Conservation (phyloP, 2,113 vertebrate species). For the Xerus inauris region DNA sequence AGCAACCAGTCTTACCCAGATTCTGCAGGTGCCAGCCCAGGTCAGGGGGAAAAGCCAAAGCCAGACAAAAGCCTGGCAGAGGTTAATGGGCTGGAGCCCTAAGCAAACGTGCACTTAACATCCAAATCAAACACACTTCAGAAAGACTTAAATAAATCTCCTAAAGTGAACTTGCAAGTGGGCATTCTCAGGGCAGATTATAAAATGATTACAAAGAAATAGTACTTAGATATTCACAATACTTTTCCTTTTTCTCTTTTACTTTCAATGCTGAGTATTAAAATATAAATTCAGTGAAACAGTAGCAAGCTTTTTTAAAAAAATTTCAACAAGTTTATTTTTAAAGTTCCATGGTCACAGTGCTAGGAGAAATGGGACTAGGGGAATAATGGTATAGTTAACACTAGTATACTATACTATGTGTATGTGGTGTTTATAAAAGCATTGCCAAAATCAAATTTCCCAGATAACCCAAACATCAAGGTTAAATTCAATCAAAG, state of each 20-base stretch:
- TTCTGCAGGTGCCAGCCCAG: neutral
- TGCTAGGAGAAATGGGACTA: neutral
- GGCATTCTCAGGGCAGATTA: neutral
- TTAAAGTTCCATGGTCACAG: neutral
- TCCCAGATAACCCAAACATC: neutral
- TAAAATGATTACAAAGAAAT: neutral
- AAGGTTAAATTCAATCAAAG: neutral
- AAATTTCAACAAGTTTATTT: constrained; percentile 22
- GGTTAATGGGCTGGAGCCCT: neutral
- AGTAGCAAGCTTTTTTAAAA: neutral
- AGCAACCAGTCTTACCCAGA: neutral
- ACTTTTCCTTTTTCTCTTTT: neutral
- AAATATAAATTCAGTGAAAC: constrained; percentile 29
- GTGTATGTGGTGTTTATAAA: neutral
- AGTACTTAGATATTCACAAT: neutral
- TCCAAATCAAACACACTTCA: neutral
- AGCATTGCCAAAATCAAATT: neutral
- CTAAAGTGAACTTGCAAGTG: neutral
- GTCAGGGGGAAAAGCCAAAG: neutral
- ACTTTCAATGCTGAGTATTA: neutral
- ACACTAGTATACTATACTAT: neutral
- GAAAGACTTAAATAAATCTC: neutral
- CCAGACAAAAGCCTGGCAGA: neutral
- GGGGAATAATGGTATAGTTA: neutral
- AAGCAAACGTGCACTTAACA: neutral